phyloP scores from a whole-genome alignment of 2,888 invertebrate species.

The Chrysolina oricalcia region DNA sequence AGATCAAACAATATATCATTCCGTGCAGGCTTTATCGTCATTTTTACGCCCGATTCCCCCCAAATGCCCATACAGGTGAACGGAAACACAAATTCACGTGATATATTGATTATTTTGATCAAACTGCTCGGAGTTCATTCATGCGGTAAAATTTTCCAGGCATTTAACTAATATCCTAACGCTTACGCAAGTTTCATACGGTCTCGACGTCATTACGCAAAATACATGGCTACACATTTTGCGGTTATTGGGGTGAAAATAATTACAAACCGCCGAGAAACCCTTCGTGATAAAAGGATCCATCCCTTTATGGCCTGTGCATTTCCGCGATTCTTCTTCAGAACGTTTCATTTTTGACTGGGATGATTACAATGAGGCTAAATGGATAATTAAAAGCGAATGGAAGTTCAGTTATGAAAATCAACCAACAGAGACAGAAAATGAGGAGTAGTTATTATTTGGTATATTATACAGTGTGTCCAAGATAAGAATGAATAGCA shows the following conservation, averaged over 20 bases:
- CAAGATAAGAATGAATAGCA: no score
- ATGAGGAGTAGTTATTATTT: no score
- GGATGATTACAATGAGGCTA: not conserved
- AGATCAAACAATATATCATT: slow-evolving; percentile 10
- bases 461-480: no score
- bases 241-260: slow-evolving; percentile 45
- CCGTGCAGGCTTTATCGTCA: slow-evolving; percentile 18
- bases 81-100: slow-evolving; percentile 38
- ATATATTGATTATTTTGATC: slow-evolving; percentile 46
- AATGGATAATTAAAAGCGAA: not conserved
- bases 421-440: not conserved
- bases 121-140: slow-evolving; percentile 33
- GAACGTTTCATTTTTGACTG: not conserved
- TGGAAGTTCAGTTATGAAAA: not conserved
- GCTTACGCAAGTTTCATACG: slow-evolving; percentile 47
- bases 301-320: slow-evolving; percentile 4
- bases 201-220: slow-evolving; percentile 48
- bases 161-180: slow-evolving; percentile 47
- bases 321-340: not conserved
- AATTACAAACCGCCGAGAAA: slow-evolving; percentile 39
- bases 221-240: slow-evolving; percentile 47
- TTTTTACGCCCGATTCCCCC: slow-evolving; percentile 30
- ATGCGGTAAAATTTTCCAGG: slow-evolving; percentile 51
- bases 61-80: slow-evolving; percentile 35
- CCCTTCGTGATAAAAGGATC: slow-evolving; percentile 16